Percentiles rank a stretch among this genome's conserved stretches.
phyloP scores from a whole-genome alignment of 2,888 invertebrate genomes.

The Nysson spinosus region DNA sequence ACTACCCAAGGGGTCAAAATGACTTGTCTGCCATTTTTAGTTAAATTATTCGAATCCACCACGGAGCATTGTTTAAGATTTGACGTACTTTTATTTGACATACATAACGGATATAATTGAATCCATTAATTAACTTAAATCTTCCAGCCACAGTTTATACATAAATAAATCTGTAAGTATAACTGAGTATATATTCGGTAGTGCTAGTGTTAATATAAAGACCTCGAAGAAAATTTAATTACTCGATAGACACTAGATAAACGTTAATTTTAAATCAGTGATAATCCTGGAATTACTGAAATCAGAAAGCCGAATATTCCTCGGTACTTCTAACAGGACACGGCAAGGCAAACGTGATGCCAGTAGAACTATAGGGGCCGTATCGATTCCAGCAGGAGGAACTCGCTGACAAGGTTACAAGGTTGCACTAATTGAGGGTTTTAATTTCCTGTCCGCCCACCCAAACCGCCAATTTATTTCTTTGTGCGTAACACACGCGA shows the following conservation, averaged over 20 bases:
- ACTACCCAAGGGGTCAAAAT: too few species aligned
- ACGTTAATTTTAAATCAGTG: conserved; percentile 34
- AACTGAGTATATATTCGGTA: too few species aligned
- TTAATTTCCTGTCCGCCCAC: conserved; percentile 62
- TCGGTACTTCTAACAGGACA: conserved; percentile 35
- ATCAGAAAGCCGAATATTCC: conserved; percentile 41
- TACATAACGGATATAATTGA: too few species aligned
- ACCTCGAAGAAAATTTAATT: too few species aligned
- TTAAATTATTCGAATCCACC: too few species aligned
- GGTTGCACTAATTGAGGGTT: conserved; percentile 63
- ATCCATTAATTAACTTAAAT: too few species aligned
- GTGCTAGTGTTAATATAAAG: too few species aligned
- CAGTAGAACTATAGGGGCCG: conserved; percentile 25
- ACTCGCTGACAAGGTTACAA: conserved; percentile 64
- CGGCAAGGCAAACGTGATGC: conserved; percentile 40
- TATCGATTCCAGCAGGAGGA: conserved; percentile 58
- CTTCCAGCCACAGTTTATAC: too few species aligned
- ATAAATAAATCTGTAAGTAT: too few species aligned
- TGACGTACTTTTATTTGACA: too few species aligned
- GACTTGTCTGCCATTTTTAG: too few species aligned
- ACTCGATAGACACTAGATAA: conserved; percentile 32
- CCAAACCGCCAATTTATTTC: conserved; percentile 45
- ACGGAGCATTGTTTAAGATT: too few species aligned
- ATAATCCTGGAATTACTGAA: conserved; percentile 41
- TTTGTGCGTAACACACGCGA: conserved; percentile 34